Evolutionary conservation across 2,113 vertebrate genomes (phyloP), one percentile per base, ranked within the genome.

Genomic region (Setophaga petechia): DNA sequence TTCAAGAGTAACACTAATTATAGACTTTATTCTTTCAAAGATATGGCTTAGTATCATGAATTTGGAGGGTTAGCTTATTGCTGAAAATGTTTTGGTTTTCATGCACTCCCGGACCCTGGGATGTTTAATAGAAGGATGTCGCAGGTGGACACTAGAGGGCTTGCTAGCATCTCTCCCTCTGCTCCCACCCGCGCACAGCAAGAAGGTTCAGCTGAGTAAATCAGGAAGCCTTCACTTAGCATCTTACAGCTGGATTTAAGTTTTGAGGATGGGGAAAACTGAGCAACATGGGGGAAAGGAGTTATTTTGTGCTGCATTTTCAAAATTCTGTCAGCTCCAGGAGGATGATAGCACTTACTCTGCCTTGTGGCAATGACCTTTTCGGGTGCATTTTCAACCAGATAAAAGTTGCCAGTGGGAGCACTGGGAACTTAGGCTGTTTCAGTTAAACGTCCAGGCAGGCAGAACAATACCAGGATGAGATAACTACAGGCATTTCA

Each of bases 101-200:
- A 2, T 41, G 18, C 3, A 0, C 33, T 73, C 3, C 46, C 73
- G 41, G 41, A 16, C 27, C 28, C 37, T 2, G 0, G 7, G 28
- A 46, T 65, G 54, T 79, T 67, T 63, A 43, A 44, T 4, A 51
- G 71, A 47, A 68, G 46, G 15, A 44, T 95, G 35, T 75, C 19
- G 2, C 14, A 30, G 90, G 68, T 66, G 87, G 51, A 90, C 96
- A 72, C 96, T 95, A 96, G 96, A 97, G 95, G 84, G 96, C 96
- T 96, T 96, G 54, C 83, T 88, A 37, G 65, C 87, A 89, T 84
- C 78, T 55, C 31, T 88, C 25, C 33, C 7, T 49, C 33, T 12
- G 28, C 37, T 87, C 46, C 47, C 68, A 25, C 3, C 16, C 0
- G 0, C 6, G 27, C 61, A 21, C 33, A 46, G 67, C 5, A 8